Evolutionary conservation across 2,888 invertebrate genomes (phyloP).

Genomic region (Scaptomyza tumidula): DNA sequence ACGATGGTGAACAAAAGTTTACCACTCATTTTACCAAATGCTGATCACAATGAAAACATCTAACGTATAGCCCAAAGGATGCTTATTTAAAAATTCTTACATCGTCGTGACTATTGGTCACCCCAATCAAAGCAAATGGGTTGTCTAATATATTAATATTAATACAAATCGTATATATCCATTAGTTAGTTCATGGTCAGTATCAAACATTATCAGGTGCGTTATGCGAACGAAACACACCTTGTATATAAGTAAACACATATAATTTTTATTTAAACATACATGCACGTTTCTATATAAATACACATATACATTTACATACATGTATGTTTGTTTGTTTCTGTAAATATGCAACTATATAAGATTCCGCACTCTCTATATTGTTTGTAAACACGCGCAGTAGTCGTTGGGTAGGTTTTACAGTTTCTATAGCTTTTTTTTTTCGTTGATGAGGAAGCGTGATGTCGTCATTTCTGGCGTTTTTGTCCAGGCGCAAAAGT

Average conservation of each 20-base stretch:
- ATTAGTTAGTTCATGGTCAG: background rate
- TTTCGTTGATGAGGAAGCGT: conserved; percentile 62
- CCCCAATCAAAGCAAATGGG: background rate
- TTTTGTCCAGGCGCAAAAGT: conserved; percentile 74
- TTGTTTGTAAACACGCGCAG: conserved; percentile 78
- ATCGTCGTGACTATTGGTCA: too few species aligned
- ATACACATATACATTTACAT: conserved; percentile 6
- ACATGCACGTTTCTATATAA: background rate
- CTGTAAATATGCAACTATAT: conserved; percentile 11
- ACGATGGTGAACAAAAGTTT: background rate
- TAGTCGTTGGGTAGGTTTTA: conserved; percentile 68
- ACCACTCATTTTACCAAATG: background rate
- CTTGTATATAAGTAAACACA: conserved; percentile 28
- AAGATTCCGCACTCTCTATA: conserved; percentile 58
- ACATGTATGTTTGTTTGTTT: conserved; percentile 5
- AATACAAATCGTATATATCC: background rate
- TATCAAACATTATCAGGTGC: conserved; percentile 18
- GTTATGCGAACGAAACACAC: conserved; percentile 59
- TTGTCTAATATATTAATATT: background rate
- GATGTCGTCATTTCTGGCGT: conserved; percentile 76
- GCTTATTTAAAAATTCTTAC: too few species aligned
- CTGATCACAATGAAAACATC: background rate
- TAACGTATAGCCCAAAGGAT: background rate
- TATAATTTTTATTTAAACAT: conserved; percentile 1
- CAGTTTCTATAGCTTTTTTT: conserved; percentile 48